A percentile compares a stretch with the other conserved stretches of the same genome.
These are phyloP conservation scores for Pseudochirops corinnae DNA, from an alignment of 2,797 vertebrate genomes.

Conservation along the genomic window DNA sequence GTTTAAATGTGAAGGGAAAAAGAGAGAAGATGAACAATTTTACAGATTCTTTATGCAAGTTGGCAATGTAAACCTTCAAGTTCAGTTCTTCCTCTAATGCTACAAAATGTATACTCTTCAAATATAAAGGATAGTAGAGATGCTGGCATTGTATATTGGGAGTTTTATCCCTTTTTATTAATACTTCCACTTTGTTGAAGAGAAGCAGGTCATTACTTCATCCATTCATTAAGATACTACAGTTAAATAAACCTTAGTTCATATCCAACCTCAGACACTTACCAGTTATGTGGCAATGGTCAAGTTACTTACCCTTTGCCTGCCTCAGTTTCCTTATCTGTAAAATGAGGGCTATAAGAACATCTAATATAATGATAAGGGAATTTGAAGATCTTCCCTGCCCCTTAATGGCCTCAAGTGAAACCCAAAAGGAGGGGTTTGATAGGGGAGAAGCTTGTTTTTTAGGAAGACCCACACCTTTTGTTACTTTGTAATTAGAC, in stretches of 20 bases:
- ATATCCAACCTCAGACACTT: neutral
- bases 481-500: no score
- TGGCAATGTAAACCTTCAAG: neutral
- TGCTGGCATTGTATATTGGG: neutral
- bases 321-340: neutral
- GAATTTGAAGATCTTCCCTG: no score
- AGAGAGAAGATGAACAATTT: neutral
- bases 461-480: no score
- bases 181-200: neutral
- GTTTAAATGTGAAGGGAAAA: neutral
- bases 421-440: no score
- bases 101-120: neutral
- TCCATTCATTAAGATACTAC: neutral
- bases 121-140: neutral
- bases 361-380: neutral
- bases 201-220: neutral
- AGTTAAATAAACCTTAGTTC: neutral
- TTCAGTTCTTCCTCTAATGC: neutral
- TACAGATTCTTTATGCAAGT: neutral
- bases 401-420: no score
- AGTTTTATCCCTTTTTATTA: neutral
- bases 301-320: neutral
- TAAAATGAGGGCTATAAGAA: neutral
- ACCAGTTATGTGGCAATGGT: neutral
- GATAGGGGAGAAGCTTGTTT: no score